A percentile compares a stretch with the other conserved stretches of the same genome.
These are phyloP conservation scores for Corythaixoides concolor DNA, from an alignment of 2,113 vertebrate species.

Conservation along the genomic window DNA sequence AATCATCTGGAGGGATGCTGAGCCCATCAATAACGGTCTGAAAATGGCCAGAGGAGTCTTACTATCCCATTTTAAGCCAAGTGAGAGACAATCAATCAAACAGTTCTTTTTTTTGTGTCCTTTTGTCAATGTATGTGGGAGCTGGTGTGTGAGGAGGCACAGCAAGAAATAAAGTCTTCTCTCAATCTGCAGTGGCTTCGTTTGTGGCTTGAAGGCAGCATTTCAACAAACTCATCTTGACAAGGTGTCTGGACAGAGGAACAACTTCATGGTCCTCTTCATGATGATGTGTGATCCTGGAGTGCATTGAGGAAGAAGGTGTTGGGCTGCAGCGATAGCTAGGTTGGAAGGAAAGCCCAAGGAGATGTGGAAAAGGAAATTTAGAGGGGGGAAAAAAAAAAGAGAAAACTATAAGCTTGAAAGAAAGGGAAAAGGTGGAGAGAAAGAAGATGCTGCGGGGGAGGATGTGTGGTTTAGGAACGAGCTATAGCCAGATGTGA, in stretches of 20 bases:
- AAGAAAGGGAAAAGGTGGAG: background rate
- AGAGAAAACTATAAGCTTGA: background rate
- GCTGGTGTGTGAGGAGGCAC: background rate
- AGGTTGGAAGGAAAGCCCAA: background rate
- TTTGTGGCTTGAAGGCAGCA: background rate
- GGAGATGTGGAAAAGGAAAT: background rate
- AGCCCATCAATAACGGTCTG: background rate
- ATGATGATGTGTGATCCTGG: background rate
- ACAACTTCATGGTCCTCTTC: background rate
- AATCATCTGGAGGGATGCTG: background rate
- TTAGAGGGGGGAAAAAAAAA: no score
- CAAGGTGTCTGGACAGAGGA: background rate
- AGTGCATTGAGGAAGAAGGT: background rate
- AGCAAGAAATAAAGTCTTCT: background rate
- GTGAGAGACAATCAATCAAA: background rate
- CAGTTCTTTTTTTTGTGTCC: background rate
- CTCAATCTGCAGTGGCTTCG: accelerated
- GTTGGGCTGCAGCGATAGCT: background rate
- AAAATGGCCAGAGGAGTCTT: background rate
- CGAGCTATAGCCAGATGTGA: background rate
- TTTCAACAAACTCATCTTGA: background rate
- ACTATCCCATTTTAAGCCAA: background rate
- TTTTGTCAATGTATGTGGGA: background rate
- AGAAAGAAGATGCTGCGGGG: background rate
- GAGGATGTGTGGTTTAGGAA: background rate